Percentiles rank a stretch among this genome's conserved stretches.
Conservation (phyloP, 2,888 invertebrate species). For the Orchesella flavescens region DNA sequence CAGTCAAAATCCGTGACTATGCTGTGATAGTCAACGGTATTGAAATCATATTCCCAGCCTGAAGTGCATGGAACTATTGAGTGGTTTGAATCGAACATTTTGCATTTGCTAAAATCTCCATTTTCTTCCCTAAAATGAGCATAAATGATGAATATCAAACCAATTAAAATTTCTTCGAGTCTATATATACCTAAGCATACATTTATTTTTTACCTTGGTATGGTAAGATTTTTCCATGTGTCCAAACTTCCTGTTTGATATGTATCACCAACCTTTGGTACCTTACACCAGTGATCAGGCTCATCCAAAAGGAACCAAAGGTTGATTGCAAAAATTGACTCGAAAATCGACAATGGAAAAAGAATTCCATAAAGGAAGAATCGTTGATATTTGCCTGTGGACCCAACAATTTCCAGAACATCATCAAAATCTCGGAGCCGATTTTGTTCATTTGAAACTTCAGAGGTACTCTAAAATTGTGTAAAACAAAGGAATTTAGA, state of each 20-base stretch:
- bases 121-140: constrained; percentile 32
- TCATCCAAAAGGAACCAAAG: constrained; percentile 77
- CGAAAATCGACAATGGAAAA: constrained; percentile 74
- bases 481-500: too few species aligned
- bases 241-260: constrained; percentile 74
- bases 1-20: constrained; percentile 77
- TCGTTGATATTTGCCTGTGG: constrained; percentile 78
- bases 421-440: constrained; percentile 75
- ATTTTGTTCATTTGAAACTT: too few species aligned
- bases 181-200: too few species aligned
- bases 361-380: constrained; percentile 76
- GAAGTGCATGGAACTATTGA: constrained; percentile 74
- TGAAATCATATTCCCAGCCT: constrained; percentile 78
- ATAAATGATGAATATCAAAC: too few species aligned
- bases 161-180: too few species aligned
- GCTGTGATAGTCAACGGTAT: constrained; percentile 75
- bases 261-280: constrained; percentile 76
- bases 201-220: constrained; percentile 76
- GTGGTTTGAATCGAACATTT: constrained; percentile 56
- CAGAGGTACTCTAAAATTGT: too few species aligned
- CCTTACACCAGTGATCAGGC: constrained; percentile 79
- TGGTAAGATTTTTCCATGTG: constrained; percentile 77
- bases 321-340: constrained; percentile 77
- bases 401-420: constrained; percentile 77
- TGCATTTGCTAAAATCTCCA: constrained; percentile 65